Base-by-base conservation (phyloP, 1,140 invertebrate genomes). In the Ylistrum balloti region DNA sequence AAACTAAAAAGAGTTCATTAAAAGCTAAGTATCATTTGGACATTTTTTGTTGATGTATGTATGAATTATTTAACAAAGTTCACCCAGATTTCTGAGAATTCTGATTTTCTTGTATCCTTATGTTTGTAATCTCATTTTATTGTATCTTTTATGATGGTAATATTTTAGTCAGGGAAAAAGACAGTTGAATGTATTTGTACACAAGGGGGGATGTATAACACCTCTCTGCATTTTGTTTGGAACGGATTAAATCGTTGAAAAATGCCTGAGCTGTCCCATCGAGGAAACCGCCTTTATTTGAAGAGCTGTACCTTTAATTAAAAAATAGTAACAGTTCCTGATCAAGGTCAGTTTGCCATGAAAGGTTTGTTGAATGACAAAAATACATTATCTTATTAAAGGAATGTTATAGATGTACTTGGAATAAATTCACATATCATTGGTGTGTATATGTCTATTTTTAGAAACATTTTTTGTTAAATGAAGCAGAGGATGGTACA, bases 101-200 rank as follows among this genome's bases (percentile, higher is more conserved):
- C 1, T 45, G 17, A 45, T 17, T 13, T 45, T 45, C 17, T 17
- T 45, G n/a, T n/a, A n/a, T n/a, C n/a, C n/a, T n/a, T n/a, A n/a
- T 9, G 7, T 74, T 56, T 28, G 56, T 74, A 74, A 74, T 74
- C 56, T 74, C 56, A 74, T 5, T 45, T 74, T 74, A 74, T 74
- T 74, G 56, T n/a, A 74, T 74, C n/a, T 48, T 13, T 74, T 28
- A 74, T 74, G 9, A 74, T 9, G 5, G 17, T 17, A 17, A 28
- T 28, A 74, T 28, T 74, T 74, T 74, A 74, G 56, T 74, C 56
- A 74, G 56, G 56, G 56, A 74, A 74, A 74, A n/a, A 74, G 2
- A n/a, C n/a, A n/a, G 22, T 74, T 74, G n/a, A 28, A 74, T 74
- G 22, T 74, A 28, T 74, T 74, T 74, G n/a, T 74, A 74, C 11